Evolutionary conservation across 2,888 invertebrate genomes (phyloP), one percentile per base, ranked within the genome.

Genomic region (Amorpha juglandis): DNA sequence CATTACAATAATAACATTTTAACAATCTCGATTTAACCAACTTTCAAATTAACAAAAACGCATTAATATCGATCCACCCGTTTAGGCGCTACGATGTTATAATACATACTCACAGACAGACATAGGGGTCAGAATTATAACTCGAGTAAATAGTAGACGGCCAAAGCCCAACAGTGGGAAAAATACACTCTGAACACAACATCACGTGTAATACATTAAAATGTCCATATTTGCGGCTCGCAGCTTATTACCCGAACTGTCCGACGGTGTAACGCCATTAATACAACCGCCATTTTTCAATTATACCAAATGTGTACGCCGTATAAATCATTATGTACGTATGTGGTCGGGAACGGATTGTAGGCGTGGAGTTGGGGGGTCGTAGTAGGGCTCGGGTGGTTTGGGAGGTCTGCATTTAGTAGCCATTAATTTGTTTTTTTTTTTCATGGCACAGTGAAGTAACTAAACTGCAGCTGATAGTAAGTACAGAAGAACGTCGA

Each of bases 231-330:
- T 58, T 58, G 58, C 38, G 55, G 47, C 35, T 47, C 83, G 86
- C 84, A 84, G 80, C 81, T 83, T 83, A 86, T 87, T 87, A 90
- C 88, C 88, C 83, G 85, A 84, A 83, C 81, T 87, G 89, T 83
- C 83, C 86, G 72, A 71, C 81, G 74, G 67, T 78, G 76, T 77
- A 69, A 75, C 76, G 80, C 80, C 82, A 88, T 91, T 91, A 88
- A 79, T 75, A 78, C 79, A 73, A 65, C 78, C 77, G 90, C 90
- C 90, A 91, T 92, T 92, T 93, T 93, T 92, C 92, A 93, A 92
- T 93, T 92, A 92, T 89, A 83, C 89, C 88, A 91, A 92, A 92
- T 92, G 92, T 90, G 84, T 87, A 84, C 85, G 84, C 78, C 84
- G 83, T 81, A 89, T 92, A 91, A 91, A 92, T 92, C 91, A 91